Evolutionary conservation across 2,113 vertebrate species (phyloP).

Genomic region (Peucedramus taeniatus): DNA sequence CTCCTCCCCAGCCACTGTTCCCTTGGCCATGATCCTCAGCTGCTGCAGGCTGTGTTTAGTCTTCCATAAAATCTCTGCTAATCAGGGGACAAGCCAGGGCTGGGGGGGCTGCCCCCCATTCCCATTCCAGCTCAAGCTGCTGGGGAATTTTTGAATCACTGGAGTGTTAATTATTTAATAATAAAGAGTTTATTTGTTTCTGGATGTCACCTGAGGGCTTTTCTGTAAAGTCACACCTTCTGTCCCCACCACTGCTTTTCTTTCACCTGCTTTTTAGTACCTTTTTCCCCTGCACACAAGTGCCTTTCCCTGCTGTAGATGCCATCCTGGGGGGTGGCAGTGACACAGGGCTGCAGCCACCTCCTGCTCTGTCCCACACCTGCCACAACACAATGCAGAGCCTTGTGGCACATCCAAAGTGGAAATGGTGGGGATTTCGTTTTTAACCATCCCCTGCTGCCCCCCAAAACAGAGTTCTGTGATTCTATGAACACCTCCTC

Average conservation of each 20-base stretch:
- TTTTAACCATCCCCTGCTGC: not conserved
- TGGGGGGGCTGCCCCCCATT: accelerated
- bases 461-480: not conserved
- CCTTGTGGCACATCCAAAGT: not conserved
- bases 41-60: not conserved
- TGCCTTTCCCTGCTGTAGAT: not conserved
- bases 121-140: not conserved
- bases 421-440: accelerated
- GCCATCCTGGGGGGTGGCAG: no score
- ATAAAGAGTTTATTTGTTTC: not conserved
- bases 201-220: not conserved
- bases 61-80: not conserved
- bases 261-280: not conserved
- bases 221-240: not conserved
- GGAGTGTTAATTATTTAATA: not conserved
- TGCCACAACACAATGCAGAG: not conserved
- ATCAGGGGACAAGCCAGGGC: not conserved
- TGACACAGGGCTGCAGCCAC: no score
- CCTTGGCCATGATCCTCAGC: not conserved
- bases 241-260: not conserved
- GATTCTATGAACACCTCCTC: not conserved
- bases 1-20: not conserved
- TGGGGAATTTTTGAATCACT: not conserved
- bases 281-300: not conserved
- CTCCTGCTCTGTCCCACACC: not conserved